These are phyloP conservation scores for Chaetops frenatus DNA, from an alignment of 2,113 vertebrate genomes.

Conservation along the genomic window DNA sequence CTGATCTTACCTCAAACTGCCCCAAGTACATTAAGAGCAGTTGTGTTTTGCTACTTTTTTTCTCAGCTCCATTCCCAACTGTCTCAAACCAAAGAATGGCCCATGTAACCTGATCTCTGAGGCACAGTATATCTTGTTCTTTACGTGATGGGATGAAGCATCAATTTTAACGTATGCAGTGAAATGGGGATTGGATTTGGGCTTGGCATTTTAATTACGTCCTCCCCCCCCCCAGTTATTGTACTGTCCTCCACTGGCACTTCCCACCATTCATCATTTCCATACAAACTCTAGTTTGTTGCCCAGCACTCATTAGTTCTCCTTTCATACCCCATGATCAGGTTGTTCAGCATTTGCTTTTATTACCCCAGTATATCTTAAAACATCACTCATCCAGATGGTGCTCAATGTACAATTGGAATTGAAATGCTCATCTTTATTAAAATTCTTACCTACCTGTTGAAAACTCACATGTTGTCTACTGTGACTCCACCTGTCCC, in stretches of 20 bases:
- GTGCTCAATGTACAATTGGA: neutral
- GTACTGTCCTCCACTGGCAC: neutral
- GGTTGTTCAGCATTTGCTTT: neutral
- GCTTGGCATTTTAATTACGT: neutral
- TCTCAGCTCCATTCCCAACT: neutral
- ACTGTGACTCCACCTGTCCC: neutral
- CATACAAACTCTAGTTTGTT: neutral
- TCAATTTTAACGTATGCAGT: neutral
- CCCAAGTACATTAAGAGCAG: neutral
- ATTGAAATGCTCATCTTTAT: neutral
- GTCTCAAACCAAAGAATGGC: neutral
- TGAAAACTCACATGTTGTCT: neutral
- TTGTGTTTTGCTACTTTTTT: neutral
- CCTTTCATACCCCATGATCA: neutral
- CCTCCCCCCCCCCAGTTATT: neutral
- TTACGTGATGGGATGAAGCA: neutral
- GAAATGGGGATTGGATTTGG: neutral
- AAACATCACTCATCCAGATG: neutral
- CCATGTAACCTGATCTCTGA: neutral
- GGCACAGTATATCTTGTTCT: fast-evolving
- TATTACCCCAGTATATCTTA: neutral
- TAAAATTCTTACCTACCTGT: neutral
- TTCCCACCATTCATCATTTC: neutral
- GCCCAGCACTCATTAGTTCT: neutral
- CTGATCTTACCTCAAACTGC: neutral